Evolutionary conservation across 2,113 vertebrate species (phyloP).

Genomic region (Spermophilus dauricus): DNA sequence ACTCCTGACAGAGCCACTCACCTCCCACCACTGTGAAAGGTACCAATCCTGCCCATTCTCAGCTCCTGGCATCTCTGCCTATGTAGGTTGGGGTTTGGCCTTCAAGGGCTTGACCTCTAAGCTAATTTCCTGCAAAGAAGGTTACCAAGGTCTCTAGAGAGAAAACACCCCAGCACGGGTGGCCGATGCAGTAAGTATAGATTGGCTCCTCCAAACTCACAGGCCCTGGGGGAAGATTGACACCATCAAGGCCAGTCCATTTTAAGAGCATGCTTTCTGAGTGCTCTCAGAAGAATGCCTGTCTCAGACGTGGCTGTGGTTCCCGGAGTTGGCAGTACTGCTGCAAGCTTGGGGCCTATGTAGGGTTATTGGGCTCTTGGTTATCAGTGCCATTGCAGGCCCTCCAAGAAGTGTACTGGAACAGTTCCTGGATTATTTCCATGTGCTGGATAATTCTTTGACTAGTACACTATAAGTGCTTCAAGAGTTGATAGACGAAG

Average conservation of each 20-base stretch:
- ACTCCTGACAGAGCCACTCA: rapidly evolving
- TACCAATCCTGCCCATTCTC: too few relatives aligned
- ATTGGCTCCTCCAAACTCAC: background rate
- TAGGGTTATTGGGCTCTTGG: background rate
- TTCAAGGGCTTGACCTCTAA: background rate
- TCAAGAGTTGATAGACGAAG: background rate
- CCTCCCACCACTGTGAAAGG: background rate
- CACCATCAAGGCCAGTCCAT: rapidly evolving
- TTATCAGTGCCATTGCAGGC: background rate
- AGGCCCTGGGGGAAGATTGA: too few relatives aligned
- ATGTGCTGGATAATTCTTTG: background rate
- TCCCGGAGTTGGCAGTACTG: background rate
- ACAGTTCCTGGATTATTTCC: background rate
- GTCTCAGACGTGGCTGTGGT: background rate
- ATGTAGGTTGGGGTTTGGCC: background rate
- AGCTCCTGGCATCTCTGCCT: background rate
- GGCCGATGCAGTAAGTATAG: background rate
- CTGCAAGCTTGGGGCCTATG: background rate
- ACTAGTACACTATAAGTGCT: background rate
- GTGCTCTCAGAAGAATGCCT: background rate
- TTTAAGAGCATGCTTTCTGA: background rate
- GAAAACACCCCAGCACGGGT: background rate
- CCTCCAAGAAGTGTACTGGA: background rate
- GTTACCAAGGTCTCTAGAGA: background rate
- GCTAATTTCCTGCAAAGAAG: background rate